Evolutionary conservation across 2,113 vertebrate species (phyloP).

Genomic region (Vanacampus margaritifer): DNA sequence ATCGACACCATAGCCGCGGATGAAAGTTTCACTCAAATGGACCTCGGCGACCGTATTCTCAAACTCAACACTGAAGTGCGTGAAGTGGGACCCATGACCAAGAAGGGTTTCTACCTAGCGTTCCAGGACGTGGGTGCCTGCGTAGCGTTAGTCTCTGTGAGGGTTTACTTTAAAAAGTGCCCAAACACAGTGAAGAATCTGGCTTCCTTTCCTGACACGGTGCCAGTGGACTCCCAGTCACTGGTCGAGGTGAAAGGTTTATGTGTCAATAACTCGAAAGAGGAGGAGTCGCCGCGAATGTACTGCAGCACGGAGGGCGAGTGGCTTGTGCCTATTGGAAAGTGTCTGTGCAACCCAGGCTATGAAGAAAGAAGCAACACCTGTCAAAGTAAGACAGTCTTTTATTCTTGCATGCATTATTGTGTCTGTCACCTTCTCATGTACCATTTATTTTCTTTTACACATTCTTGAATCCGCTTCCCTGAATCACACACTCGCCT

Average conservation of each 20-base stretch:
- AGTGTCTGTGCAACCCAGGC: conserved; percentile 91
- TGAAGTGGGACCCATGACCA: conserved; percentile 89
- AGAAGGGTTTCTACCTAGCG: conserved; percentile 94
- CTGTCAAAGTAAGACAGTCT: conserved; percentile 86
- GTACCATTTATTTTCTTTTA: neutral
- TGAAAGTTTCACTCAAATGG: conserved; percentile 98
- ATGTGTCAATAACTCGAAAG: conserved; percentile 96
- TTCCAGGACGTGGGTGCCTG: conserved; percentile 86
- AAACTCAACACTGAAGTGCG: conserved; percentile 97
- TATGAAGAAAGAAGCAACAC: conserved; percentile 87
- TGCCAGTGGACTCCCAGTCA: conserved; percentile 95
- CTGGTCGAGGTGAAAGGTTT: conserved; percentile 93
- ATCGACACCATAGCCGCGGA: conserved; percentile 98
- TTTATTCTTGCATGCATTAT: conserved; percentile 12
- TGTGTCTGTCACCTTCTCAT: neutral
- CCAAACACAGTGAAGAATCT: conserved; percentile 91
- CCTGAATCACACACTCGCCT: neutral
- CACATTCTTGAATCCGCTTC: neutral
- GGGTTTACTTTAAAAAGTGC: conserved; percentile 98
- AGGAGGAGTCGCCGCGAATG: conserved; percentile 95
- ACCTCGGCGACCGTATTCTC: conserved; percentile 95
- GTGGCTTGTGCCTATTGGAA: conserved; percentile 98
- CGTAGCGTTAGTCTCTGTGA: conserved; percentile 75
- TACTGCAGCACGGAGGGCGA: conserved; percentile 98
- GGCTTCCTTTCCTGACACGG: conserved; percentile 93